Percentiles rank a stretch among this genome's conserved stretches.
Conservation (phyloP, 2,888 invertebrate species). For the Alviniconcha strummeri region DNA sequence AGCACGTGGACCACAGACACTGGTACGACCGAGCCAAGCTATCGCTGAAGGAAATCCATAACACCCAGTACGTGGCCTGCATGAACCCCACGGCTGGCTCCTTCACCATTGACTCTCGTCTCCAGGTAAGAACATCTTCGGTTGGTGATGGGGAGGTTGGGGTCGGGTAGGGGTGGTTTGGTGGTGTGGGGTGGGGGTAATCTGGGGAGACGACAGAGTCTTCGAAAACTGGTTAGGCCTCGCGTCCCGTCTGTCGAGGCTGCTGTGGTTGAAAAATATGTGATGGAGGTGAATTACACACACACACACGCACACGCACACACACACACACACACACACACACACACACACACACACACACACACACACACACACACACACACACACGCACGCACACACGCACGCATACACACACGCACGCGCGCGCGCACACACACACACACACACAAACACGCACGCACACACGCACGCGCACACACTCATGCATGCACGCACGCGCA, state of each 20-base stretch:
- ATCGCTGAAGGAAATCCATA: conserved; percentile 93
- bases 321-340: neutral
- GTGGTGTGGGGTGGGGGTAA: neutral
- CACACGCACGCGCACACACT: neutral
- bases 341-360: neutral
- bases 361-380: neutral
- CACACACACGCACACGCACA: neutral
- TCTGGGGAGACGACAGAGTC: no score
- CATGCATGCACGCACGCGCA: no score
- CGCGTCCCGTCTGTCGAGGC: no score
- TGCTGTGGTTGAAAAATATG: no score
- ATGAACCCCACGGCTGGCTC: conserved; percentile 99
- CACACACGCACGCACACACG: no score
- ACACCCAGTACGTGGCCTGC: conserved; percentile 96
- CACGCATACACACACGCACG: no score
- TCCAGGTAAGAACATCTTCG: conserved; percentile 78
- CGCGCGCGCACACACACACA: conserved; percentile 6
- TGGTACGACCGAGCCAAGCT: conserved; percentile 96
- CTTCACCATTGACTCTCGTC: conserved; percentile 94
- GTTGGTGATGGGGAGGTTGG: neutral
- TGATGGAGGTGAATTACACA: no score
- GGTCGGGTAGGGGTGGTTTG: neutral
- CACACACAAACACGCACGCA: neutral
- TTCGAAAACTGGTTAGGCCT: no score
- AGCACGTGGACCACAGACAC: conserved; percentile 95